phyloP scores from a whole-genome alignment of 2,888 invertebrate genomes.

The Phaedon cochleariae region DNA sequence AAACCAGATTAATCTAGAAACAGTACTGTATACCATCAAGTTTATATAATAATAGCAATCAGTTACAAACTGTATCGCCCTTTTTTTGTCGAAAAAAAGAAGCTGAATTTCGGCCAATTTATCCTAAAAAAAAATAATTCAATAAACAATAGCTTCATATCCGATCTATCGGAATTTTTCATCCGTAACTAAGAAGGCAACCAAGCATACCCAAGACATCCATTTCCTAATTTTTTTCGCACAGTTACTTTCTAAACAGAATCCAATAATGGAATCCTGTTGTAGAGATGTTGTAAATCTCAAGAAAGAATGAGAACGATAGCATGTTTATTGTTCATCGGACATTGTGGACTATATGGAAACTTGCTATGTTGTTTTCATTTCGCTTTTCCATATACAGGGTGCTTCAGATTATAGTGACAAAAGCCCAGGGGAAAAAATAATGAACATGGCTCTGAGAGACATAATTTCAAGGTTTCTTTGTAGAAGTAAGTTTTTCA shows the following conservation, averaged over 20 bases:
- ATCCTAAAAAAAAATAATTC: background rate
- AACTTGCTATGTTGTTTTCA: background rate
- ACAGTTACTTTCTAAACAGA: background rate
- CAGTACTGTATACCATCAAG: too few species aligned
- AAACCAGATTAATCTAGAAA: too few species aligned
- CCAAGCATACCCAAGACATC: background rate
- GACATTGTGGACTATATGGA: background rate
- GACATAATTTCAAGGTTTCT: too few species aligned
- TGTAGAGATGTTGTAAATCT: background rate
- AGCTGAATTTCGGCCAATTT: background rate
- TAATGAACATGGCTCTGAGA: too few species aligned
- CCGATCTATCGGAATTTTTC: background rate
- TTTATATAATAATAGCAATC: too few species aligned
- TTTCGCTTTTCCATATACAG: conserved; percentile 31
- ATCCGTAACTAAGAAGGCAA: background rate
- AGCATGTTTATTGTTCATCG: background rate
- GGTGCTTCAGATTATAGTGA: too few species aligned
- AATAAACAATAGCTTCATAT: background rate
- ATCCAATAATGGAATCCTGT: background rate
- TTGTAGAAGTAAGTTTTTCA: too few species aligned
- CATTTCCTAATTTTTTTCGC: background rate
- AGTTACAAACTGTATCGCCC: too few species aligned
- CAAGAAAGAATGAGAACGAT: background rate
- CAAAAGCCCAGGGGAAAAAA: too few species aligned
- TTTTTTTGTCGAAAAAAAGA: too few species aligned